Evolutionary conservation across 1,140 invertebrate genomes (phyloP).

Genomic region (Diplogasteroides magnus): DNA sequence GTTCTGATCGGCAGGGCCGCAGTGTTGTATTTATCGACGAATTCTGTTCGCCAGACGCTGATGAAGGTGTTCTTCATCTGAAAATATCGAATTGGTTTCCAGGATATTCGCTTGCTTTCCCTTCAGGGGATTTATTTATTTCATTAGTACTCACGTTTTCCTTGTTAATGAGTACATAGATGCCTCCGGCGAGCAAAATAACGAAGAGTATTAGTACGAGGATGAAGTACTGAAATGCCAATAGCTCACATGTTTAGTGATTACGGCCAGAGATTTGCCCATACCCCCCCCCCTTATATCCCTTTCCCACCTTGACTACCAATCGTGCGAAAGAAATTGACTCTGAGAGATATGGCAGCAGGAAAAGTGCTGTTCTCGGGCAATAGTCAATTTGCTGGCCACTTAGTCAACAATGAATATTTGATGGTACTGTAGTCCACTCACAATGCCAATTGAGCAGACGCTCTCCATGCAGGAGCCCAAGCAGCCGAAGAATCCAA

Average conservation of each 20-base stretch:
- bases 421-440: neutral
- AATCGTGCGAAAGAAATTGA: too few relatives aligned
- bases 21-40: conserved; percentile 16
- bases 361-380: too few relatives aligned
- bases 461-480: conserved; percentile 22
- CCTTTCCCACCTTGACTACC: too few relatives aligned
- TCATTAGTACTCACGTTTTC: conserved; percentile 1
- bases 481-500: conserved; percentile 29
- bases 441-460: conserved; percentile 22
- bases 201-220: conserved; percentile 25
- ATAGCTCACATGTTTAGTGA: too few relatives aligned
- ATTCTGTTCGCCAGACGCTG: conserved; percentile 5
- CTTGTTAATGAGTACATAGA: conserved; percentile 24
- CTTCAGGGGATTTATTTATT: neutral
- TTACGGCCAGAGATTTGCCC: too few relatives aligned
- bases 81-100: too few relatives aligned
- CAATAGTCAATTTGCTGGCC: too few relatives aligned
- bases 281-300: too few relatives aligned
- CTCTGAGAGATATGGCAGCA: too few relatives aligned
- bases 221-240: conserved; percentile 26
- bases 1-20: neutral
- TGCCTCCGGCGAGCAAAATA: conserved; percentile 16
- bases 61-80: conserved; percentile 10
- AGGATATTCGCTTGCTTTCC: too few relatives aligned
- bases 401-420: too few relatives aligned